A percentile compares a stretch with the other conserved stretches of the same genome.
Evolutionary conservation across 2,797 vertebrate species (phyloP).

Genomic region (Hafferia zeledoni): DNA sequence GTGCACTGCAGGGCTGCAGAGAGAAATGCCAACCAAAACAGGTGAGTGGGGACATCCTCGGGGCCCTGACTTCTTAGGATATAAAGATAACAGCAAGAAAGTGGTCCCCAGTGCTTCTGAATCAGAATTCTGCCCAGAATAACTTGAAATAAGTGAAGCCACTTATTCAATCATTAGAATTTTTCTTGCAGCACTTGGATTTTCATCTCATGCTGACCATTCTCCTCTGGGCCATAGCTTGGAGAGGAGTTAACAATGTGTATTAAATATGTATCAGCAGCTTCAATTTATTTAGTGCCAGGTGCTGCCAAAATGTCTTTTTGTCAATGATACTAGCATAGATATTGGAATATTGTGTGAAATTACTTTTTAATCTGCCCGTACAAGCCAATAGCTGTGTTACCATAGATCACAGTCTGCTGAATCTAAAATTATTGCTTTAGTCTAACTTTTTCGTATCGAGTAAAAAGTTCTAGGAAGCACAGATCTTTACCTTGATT

Average conservation of each 20-base stretch:
- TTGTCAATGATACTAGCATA: neutral
- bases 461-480: neutral
- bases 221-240: neutral
- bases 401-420: neutral
- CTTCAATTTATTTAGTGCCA: neutral
- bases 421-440: neutral
- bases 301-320: neutral
- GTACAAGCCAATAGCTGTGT: neutral
- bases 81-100: neutral
- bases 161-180: neutral
- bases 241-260: neutral
- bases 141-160: neutral
- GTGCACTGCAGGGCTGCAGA: neutral
- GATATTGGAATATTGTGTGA: neutral
- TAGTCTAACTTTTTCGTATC: neutral
- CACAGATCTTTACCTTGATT: neutral
- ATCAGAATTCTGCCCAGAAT: neutral
- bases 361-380: neutral
- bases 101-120: neutral
- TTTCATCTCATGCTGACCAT: neutral
- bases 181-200: neutral
- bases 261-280: neutral
- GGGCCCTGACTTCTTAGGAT: neutral
- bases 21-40: neutral
- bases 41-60: accelerated